A percentile compares a stretch with the other conserved stretches of the same genome.
phyloP scores from a whole-genome alignment of 2,113 vertebrate genomes.

The Nycticorax nycticorax region DNA sequence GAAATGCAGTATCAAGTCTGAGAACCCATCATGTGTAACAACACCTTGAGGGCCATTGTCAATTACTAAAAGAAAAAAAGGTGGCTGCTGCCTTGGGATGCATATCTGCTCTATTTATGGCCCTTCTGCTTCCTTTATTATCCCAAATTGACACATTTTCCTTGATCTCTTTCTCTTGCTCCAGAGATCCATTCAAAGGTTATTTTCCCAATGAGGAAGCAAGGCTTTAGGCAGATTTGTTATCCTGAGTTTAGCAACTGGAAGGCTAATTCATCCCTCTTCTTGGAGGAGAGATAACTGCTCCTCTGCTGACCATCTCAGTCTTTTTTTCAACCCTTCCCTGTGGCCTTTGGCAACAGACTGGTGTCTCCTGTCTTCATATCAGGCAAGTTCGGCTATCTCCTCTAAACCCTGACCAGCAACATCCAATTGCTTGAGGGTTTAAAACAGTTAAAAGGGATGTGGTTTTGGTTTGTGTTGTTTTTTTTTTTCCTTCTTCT shows the following conservation, averaged over 20 bases:
- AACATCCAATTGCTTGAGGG: background rate
- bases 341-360: slow-evolving; percentile 33
- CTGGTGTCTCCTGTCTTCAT: background rate
- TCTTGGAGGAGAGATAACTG: slow-evolving; percentile 37
- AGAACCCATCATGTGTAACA: background rate
- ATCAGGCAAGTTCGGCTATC: background rate
- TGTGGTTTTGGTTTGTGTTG: background rate
- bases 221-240: slow-evolving; percentile 33
- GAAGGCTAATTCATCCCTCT: slow-evolving; percentile 30
- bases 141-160: slow-evolving; percentile 48
- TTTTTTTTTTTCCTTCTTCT: background rate
- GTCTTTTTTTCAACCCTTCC: slow-evolving; percentile 1
- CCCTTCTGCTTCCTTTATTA: slow-evolving; percentile 65
- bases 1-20: slow-evolving; percentile 17
- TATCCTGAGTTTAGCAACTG: slow-evolving; percentile 44
- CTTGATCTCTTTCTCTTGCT: slow-evolving; percentile 45
- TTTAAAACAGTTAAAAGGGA: slow-evolving; percentile 44
- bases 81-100: slow-evolving; percentile 40
- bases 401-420: slow-evolving; percentile 13
- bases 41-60: slow-evolving; percentile 26
- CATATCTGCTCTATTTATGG: slow-evolving; percentile 63
- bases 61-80: slow-evolving; percentile 49
- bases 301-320: slow-evolving; percentile 24
- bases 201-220: slow-evolving; percentile 60
- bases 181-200: slow-evolving; percentile 52